Percentiles rank a stretch among this genome's conserved stretches.
Conservation (phyloP, 2,797 vertebrate species). For the Chelmon rostratus region DNA sequence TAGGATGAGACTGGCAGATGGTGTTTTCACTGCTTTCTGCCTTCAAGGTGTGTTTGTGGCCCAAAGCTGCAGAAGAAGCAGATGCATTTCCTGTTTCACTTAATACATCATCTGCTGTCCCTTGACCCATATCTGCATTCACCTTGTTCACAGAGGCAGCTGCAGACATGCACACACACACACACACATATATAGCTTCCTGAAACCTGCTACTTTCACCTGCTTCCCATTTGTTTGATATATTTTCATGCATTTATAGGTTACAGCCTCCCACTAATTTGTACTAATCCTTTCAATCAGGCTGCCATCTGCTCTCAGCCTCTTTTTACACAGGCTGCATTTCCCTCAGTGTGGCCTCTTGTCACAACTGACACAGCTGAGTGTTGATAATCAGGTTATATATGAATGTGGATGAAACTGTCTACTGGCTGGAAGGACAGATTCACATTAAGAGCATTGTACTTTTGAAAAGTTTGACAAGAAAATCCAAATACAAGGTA, state of each 20-base stretch:
- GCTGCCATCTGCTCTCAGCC: constrained; percentile 59
- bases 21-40: constrained; percentile 40
- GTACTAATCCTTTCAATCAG: constrained; percentile 68
- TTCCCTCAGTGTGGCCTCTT: constrained; percentile 28
- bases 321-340: constrained; percentile 4
- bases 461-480: no score
- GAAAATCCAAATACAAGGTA: no score
- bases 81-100: constrained; percentile 59
- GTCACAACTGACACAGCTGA: constrained; percentile 1
- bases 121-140: constrained; percentile 56
- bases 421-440: not conserved
- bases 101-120: constrained; percentile 61
- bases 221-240: constrained; percentile 59
- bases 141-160: constrained; percentile 39
- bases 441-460: not conserved
- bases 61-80: constrained; percentile 36
- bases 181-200: constrained; percentile 26
- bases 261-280: constrained; percentile 69
- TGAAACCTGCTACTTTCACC: constrained; percentile 37
- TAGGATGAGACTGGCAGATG: constrained; percentile 50
- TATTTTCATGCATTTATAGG: constrained; percentile 59
- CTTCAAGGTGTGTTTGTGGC: constrained; percentile 49
- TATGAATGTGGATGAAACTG: constrained; percentile 11
- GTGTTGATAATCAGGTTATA: constrained; percentile 23
- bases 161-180: constrained; percentile 17